Conservation (phyloP, 1,140 invertebrate genomes). For the Mactra quadrangularis region DNA sequence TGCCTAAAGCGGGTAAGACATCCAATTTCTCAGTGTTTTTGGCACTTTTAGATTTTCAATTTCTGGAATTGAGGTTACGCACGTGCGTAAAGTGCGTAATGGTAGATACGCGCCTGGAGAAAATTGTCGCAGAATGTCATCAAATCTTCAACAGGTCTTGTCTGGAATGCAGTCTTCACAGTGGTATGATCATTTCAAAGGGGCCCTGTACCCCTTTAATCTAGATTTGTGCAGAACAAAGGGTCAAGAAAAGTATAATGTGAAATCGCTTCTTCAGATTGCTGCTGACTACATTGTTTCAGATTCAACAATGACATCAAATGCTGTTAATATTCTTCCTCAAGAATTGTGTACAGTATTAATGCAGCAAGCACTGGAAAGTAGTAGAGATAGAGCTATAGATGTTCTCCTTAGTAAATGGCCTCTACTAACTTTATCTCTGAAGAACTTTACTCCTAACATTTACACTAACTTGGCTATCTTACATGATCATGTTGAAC, state of each 20-base stretch:
- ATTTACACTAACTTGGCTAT: constrained; percentile 31
- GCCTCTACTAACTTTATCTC: constrained; percentile 26
- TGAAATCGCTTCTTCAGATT: constrained; percentile 47
- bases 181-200: constrained; percentile 53
- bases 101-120: no score
- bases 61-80: no score
- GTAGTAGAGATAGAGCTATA: constrained; percentile 36
- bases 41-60: no score
- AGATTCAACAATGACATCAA: constrained; percentile 42
- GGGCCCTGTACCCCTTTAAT: constrained; percentile 42
- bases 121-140: neutral
- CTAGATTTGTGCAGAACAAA: constrained; percentile 22
- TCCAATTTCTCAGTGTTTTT: no score
- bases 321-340: constrained; percentile 34
- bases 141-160: constrained; percentile 29
- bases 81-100: no score
- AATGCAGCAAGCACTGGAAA: constrained; percentile 51
- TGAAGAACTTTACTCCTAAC: constrained; percentile 54
- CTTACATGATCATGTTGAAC: constrained; percentile 47
- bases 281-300: constrained; percentile 34
- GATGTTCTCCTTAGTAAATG: constrained; percentile 56
- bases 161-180: constrained; percentile 47
- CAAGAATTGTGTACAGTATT: constrained; percentile 47
- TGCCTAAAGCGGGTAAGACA: no score
- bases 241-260: neutral